Evolutionary conservation across 2,888 invertebrate genomes (phyloP).

Genomic region (Melanotus villosus): DNA sequence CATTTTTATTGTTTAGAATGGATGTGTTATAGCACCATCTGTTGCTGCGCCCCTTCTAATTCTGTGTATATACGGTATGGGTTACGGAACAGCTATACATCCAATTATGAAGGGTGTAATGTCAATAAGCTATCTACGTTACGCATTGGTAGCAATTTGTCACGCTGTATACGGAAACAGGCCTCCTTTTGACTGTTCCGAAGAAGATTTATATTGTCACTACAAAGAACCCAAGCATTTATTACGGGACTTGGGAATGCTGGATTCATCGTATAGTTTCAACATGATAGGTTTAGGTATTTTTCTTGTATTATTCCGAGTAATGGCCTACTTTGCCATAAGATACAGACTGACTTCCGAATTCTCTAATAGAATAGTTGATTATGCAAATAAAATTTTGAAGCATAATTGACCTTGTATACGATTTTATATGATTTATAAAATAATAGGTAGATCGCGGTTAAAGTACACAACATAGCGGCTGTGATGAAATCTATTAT

Average conservation of each 20-base stretch:
- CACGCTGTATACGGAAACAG: constrained; percentile 15
- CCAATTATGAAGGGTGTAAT: constrained; percentile 72
- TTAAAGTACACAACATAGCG: too few relatives aligned
- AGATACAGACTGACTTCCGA: constrained; percentile 43
- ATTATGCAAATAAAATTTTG: constrained; percentile 34
- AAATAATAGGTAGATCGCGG: too few relatives aligned
- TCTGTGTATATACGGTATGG: constrained; percentile 76
- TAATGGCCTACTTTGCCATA: constrained; percentile 42
- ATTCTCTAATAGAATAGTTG: constrained; percentile 21
- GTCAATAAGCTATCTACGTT: constrained; percentile 77
- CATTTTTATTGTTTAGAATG: constrained; percentile 70
- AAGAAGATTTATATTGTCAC: constrained; percentile 45
- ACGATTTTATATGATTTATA: too few relatives aligned
- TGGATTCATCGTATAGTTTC: constrained; percentile 12
- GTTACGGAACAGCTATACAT: constrained; percentile 72
- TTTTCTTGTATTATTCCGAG: constrained; percentile 31
- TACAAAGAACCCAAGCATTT: constrained; percentile 44
- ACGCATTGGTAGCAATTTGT: constrained; percentile 61
- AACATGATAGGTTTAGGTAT: constrained; percentile 32
- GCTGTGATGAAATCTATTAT: too few relatives aligned
- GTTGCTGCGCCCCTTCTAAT: constrained; percentile 72
- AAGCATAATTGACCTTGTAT: neutral
- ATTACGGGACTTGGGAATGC: constrained; percentile 45
- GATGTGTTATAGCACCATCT: constrained; percentile 74
- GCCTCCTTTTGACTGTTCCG: neutral